Evolutionary conservation across 2,888 invertebrate species (phyloP), one percentile per base, ranked within the genome.

Genomic region (Aspidiotus rigidus): DNA sequence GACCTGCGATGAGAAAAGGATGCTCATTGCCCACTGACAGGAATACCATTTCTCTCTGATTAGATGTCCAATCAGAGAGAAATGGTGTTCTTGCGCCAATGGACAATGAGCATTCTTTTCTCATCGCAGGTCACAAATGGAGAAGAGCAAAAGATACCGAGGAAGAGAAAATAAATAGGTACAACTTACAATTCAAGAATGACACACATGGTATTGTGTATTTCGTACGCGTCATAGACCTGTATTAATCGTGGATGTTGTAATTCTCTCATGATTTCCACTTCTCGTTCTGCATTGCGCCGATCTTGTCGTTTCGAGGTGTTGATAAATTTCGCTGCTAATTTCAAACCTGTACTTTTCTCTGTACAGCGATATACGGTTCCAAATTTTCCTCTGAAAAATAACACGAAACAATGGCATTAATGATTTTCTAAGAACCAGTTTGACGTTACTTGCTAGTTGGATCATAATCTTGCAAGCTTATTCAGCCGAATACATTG

Each of bases 191-290:
- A 83, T 84, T 99, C 99, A 73, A 98, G 84, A 73, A 99, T 89
- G 75, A 99, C 92, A 80, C 95, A 93, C 87, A 98, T 95, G 77
- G 91, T 89, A 80, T 90, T 90, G 74, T 88, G 87, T 80, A 88
- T 88, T 79, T 96, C 96, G 79, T 93, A 97, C 11, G 97, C 95
- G 77, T 98, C 99, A 79, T 96, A 99, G 59, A 99, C 85, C 79
- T 98, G 98, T 75, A 98, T 92, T 63, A 99, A 86, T 73, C 96
- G 81, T 42, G 95, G 95, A 81, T 99, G 98, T 76, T 95, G 90
- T 69, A 99, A 84, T 73, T 87, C 82, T 77, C 92, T 85, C 97
- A 99, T 98, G 75, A 99, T 93, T 75, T 96, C 95, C 71, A 99
- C 90, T 79, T 98, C 98, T 69, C 96, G 83, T 78, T 94, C 92